Evolutionary conservation across 2,888 invertebrate species (phyloP).

Genomic region (Corythucha ciliata): DNA sequence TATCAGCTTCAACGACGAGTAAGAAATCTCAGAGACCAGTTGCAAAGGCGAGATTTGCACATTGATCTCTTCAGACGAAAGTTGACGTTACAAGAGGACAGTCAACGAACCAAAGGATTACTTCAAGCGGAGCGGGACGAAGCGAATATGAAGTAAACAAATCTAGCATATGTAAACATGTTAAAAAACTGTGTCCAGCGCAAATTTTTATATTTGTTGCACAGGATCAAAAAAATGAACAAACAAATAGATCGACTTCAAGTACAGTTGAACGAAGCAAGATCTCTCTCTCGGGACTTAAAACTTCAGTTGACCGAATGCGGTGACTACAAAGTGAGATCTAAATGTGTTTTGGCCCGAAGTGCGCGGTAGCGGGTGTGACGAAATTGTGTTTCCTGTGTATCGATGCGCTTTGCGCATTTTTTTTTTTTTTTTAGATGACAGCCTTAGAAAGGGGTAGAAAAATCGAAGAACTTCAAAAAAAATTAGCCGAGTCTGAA

Average conservation of each 20-base stretch:
- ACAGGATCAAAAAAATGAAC: slow-evolving; percentile 63
- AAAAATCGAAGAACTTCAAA: slow-evolving; percentile 74
- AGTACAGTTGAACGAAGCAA: slow-evolving; percentile 69
- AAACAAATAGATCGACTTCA: slow-evolving; percentile 76
- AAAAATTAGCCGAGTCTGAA: slow-evolving; percentile 71
- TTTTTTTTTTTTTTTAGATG: slow-evolving; percentile 49
- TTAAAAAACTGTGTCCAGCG: too few species aligned
- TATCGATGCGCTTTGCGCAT: too few species aligned
- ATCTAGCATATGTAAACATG: neutral
- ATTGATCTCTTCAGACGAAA: slow-evolving; percentile 81
- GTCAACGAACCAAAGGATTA: slow-evolving; percentile 52
- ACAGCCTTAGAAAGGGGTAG: slow-evolving; percentile 71
- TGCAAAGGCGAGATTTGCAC: slow-evolving; percentile 85
- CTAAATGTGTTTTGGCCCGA: neutral
- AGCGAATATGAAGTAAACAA: slow-evolving; percentile 42
- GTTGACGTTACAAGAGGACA: slow-evolving; percentile 72
- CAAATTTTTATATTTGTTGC: slow-evolving; percentile 11
- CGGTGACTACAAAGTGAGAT: slow-evolving; percentile 68
- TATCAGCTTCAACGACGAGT: slow-evolving; percentile 83
- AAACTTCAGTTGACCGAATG: slow-evolving; percentile 78
- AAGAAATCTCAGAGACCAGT: slow-evolving; percentile 75
- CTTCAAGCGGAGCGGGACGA: slow-evolving; percentile 48
- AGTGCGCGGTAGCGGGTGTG: neutral
- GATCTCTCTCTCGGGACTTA: slow-evolving; percentile 69
- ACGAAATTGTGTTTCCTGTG: too few species aligned